Base-by-base conservation (phyloP, 53 echinoderm and acorn worm species). In the Holothuria leucospilota region DNA sequence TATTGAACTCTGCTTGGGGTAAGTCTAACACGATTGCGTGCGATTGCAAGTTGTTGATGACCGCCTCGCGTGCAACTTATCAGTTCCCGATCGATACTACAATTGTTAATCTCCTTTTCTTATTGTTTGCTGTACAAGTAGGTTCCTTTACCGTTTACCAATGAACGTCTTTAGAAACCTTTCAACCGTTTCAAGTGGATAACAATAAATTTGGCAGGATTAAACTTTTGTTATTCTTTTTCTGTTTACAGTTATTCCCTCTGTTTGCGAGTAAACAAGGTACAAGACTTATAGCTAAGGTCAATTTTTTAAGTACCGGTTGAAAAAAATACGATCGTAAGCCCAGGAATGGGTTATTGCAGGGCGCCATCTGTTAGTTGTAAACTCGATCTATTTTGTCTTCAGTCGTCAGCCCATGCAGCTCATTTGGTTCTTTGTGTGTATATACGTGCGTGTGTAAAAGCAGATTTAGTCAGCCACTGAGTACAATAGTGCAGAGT, bases 181-280 rank as follows among this genome's bases (percentile, higher is more conserved):
- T 29, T 80, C 80, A 80, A 59, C 60, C 80, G 61, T 51, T 59
- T 80, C 80, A 80, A 80, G 80, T 59, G 80, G 16, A 15, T 29
- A 60, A 29, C 80, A 80, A 80, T 80, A 80, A 78, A 51, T 53
- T 30, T 26, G 61, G 49, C 27, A 51, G 75, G 23, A n/a, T 46
- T 49, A 51, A 75, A 75, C 75, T 75, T 56, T 75, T 75, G 75
- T 75, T 75, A n/a, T 73, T 49, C 52, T 51, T 51, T 75, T 75
- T 49, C 51, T 80, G 62, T 80, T 80, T 80, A 80, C 61, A 80
- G 80, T 80, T 60, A 60, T 28, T 24, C 59, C 59, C 59, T 58
- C 58, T 80, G 80, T 80, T 59, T 80, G 80, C 34, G 27, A 80
- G 80, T 80, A 59, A 80, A 80, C 58, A 80, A 61, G 58, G n/a